Conservation (phyloP, 2,797 vertebrate genomes). For the Myotis pilosus region DNA sequence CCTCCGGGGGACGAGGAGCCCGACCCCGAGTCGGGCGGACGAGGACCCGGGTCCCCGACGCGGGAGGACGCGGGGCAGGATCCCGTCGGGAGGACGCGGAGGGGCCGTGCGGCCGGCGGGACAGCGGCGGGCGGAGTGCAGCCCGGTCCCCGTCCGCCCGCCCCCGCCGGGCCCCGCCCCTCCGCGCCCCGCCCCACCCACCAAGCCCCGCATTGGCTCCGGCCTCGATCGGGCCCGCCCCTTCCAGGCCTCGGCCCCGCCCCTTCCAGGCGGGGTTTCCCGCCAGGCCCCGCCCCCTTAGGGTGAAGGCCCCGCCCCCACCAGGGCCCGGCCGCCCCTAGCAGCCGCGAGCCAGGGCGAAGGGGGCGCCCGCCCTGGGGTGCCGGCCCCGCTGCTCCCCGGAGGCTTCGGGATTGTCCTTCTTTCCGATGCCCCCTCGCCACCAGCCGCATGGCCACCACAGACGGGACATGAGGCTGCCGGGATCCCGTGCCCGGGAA, state of each 20-base stretch:
- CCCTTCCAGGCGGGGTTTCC: too few relatives aligned
- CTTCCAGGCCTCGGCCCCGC: accelerated
- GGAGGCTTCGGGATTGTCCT: background rate
- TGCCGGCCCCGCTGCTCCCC: background rate
- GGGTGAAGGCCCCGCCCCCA: background rate
- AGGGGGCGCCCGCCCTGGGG: background rate
- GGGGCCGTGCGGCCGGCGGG: background rate
- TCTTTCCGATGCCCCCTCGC: background rate
- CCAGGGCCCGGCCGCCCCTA: background rate
- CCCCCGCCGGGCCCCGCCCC: background rate
- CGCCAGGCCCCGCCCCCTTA: background rate
- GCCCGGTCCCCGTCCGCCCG: background rate
- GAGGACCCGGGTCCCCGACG: background rate
- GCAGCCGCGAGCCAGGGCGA: too few relatives aligned
- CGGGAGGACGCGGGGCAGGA: background rate
- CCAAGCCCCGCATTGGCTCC: background rate
- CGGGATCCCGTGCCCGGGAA: background rate
- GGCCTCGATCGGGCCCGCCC: background rate
- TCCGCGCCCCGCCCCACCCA: too few relatives aligned
- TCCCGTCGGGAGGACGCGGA: too few relatives aligned
- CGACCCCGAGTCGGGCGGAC: too few relatives aligned
- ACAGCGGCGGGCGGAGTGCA: background rate
- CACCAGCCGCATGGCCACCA: background rate
- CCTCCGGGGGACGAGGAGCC: background rate
- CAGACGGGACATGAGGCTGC: background rate